A percentile compares a stretch with the other conserved stretches of the same genome.
Conservation (phyloP, 2,113 vertebrate species). For the Cryptotis parvus region DNA sequence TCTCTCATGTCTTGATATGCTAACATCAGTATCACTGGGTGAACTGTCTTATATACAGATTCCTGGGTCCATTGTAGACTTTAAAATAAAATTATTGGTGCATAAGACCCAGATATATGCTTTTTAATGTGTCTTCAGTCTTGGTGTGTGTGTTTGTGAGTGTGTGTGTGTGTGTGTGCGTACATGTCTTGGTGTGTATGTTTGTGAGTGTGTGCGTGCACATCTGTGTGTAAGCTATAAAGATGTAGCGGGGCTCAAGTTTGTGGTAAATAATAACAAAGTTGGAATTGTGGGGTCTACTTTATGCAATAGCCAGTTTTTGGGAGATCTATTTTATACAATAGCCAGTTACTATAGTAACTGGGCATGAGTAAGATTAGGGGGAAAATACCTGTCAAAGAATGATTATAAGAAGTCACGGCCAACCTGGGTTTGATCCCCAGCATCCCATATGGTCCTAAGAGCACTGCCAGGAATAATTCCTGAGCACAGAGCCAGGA, state of each 20-base stretch:
- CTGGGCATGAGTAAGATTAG: not conserved
- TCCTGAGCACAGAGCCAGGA: too few relatives aligned
- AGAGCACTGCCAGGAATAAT: too few relatives aligned
- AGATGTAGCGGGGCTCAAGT: not conserved
- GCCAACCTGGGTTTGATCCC: too few relatives aligned
- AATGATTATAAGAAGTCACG: not conserved
- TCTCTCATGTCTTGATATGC: constrained; percentile 8
- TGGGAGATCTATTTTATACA: not conserved
- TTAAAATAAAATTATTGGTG: not conserved
- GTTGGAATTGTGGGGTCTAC: not conserved
- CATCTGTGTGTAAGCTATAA: too few relatives aligned
- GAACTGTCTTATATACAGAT: not conserved
- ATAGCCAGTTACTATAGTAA: not conserved
- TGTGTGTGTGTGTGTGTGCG: not conserved
- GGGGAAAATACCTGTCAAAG: not conserved
- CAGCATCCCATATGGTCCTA: too few relatives aligned
- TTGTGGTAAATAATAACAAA: not conserved
- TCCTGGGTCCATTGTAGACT: not conserved
- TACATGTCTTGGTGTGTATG: too few relatives aligned
- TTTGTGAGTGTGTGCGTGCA: not conserved
- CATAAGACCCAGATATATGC: not conserved
- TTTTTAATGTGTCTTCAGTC: not conserved
- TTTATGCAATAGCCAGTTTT: not conserved
- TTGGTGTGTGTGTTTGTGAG: not conserved
- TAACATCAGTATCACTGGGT: not conserved